Evolutionary conservation across 1,140 invertebrate genomes (phyloP).

Genomic region (Lordiphosa clarofinis): DNA sequence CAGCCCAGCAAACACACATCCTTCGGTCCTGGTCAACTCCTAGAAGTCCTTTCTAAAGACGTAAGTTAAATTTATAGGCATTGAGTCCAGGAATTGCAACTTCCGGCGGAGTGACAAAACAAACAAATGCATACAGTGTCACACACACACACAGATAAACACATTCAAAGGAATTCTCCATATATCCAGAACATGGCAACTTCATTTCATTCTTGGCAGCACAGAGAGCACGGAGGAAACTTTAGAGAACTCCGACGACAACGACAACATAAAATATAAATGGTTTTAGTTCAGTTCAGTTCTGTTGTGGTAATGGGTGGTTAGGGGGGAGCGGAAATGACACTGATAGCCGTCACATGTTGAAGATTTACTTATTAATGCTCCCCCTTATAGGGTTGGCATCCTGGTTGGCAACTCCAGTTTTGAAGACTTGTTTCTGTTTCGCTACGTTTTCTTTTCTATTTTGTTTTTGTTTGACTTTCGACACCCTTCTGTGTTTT

Average conservation of each 20-base stretch:
- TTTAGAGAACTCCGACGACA: conserved; percentile 62
- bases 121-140: conserved; percentile 19
- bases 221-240: conserved; percentile 38
- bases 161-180: conserved; percentile 24
- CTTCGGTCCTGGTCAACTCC: conserved; percentile 15
- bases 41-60: conserved; percentile 55
- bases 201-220: conserved; percentile 47
- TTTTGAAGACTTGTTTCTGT: conserved; percentile 43
- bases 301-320: conserved; percentile 10
- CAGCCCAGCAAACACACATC: conserved; percentile 10
- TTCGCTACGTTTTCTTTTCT: conserved; percentile 37
- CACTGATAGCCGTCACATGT: conserved; percentile 75
- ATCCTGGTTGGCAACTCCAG: conserved; percentile 47
- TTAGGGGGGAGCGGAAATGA: conserved; percentile 47
- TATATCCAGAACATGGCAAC: conserved; percentile 44
- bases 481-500: conserved; percentile 67
- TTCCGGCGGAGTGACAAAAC: conserved; percentile 48
- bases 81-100: conserved; percentile 69
- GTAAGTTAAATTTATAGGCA: conserved; percentile 74
- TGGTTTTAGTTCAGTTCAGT: conserved; percentile 53
- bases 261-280: conserved; percentile 75
- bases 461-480: conserved; percentile 43
- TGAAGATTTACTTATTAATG: conserved; percentile 76
- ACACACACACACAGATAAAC: conserved; percentile 17
- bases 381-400: conserved; percentile 40